Conservation (phyloP, 1,140 invertebrate species). For the Heliothis subflexa region DNA sequence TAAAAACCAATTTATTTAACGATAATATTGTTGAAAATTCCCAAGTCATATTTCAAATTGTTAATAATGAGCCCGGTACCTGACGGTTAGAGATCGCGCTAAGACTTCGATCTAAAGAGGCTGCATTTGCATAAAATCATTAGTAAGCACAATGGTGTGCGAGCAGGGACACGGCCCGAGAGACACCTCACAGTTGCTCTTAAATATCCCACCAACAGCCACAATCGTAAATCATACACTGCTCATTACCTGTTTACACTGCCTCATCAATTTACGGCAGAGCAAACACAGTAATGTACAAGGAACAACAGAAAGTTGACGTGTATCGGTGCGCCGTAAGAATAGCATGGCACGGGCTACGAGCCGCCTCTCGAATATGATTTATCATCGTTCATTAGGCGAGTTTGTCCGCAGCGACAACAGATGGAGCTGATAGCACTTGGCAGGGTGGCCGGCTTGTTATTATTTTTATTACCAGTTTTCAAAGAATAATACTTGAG, state of each 20-base stretch:
- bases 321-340: constrained; percentile 58
- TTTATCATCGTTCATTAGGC: constrained; percentile 86
- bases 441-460: constrained; percentile 85
- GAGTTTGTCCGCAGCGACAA: constrained; percentile 86
- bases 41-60: constrained; percentile 84
- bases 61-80: constrained; percentile 85
- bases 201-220: constrained; percentile 64
- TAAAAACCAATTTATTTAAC: constrained; percentile 47
- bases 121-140: constrained; percentile 86
- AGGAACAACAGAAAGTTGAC: constrained; percentile 39
- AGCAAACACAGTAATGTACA: constrained; percentile 61
- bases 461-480: constrained; percentile 86
- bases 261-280: not conserved
- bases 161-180: constrained; percentile 81
- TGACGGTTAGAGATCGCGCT: constrained; percentile 85
- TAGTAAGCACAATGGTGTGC: constrained; percentile 85
- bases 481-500: constrained; percentile 85
- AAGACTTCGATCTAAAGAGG: constrained; percentile 86
- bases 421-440: constrained; percentile 86
- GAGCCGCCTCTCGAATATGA: constrained; percentile 85
- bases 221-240: constrained; percentile 35
- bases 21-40: constrained; percentile 77
- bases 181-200: constrained; percentile 77
- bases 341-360: constrained; percentile 72
- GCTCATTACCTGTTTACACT: constrained; percentile 59